Conservation (phyloP, 1,140 invertebrate species). For the Holotrichia oblita region DNA sequence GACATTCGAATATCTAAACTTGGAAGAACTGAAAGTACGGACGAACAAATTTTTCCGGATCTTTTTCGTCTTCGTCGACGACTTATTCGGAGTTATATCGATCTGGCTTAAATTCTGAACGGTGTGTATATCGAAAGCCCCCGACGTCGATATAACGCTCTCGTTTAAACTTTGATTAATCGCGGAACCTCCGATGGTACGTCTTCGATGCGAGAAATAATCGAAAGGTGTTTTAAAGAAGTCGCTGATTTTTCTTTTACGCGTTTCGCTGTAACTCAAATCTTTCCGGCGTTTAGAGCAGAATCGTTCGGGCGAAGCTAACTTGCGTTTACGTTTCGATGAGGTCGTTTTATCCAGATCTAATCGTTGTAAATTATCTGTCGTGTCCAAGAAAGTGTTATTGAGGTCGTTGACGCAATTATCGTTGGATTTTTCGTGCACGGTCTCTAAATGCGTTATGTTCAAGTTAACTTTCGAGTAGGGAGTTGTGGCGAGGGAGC, state of each 20-base stretch:
- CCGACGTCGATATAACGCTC: conserved; percentile 57
- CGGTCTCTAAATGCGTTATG: conserved; percentile 47
- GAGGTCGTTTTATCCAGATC: conserved; percentile 47
- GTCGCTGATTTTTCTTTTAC: conserved; percentile 52
- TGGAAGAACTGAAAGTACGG: conserved; percentile 58
- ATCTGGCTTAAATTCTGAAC: conserved; percentile 54
- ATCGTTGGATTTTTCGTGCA: conserved; percentile 54
- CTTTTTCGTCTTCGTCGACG: conserved; percentile 46
- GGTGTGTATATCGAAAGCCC: conserved; percentile 56
- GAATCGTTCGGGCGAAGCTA: conserved; percentile 49
- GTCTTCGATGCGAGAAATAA: conserved; percentile 57
- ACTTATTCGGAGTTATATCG: conserved; percentile 42
- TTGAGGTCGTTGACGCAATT: conserved; percentile 46
- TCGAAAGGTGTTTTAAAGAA: conserved; percentile 59
- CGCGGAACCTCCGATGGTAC: conserved; percentile 53
- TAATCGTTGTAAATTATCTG: conserved; percentile 43
- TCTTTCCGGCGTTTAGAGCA: conserved; percentile 55
- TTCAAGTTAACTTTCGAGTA: conserved; percentile 27
- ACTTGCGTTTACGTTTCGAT: conserved; percentile 55
- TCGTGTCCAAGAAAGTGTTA: conserved; percentile 49
- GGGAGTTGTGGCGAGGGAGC: conserved; percentile 15
- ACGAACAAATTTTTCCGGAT: conserved; percentile 56
- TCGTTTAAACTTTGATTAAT: conserved; percentile 54
- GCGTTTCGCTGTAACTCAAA: conserved; percentile 56
- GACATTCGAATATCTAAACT: conserved; percentile 50